These are phyloP conservation scores for Typhlichthys eigenmanni DNA, from an alignment of 2,797 vertebrate genomes.

Conservation along the genomic window DNA sequence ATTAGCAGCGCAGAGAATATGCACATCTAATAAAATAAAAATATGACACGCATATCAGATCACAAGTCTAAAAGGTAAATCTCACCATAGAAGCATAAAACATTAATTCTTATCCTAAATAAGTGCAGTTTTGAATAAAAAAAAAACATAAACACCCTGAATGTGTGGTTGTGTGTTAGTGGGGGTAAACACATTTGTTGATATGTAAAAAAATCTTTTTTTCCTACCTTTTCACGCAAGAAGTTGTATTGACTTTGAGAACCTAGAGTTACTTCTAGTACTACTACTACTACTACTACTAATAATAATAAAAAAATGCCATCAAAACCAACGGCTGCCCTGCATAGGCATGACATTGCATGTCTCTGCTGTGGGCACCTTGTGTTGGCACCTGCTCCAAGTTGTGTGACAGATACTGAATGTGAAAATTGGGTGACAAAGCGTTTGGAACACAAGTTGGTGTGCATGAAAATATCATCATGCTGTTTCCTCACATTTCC, in stretches of 20 bases:
- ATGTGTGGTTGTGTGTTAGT: too few relatives aligned
- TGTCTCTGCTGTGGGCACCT: conserved; percentile 4
- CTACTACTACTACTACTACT: too few relatives aligned
- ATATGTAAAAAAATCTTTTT: too few relatives aligned
- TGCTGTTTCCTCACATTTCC: conserved; percentile 26
- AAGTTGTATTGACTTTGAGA: too few relatives aligned
- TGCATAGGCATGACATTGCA: too few relatives aligned
- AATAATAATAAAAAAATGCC: too few relatives aligned
- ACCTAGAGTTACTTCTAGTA: too few relatives aligned
- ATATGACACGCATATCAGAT: conserved; percentile 9
- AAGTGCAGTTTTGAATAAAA: too few relatives aligned
- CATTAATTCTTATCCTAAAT: conserved; percentile 3
- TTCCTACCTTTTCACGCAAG: too few relatives aligned
- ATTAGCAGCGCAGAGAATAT: conserved; percentile 35
- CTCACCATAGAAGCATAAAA: conserved; percentile 5
- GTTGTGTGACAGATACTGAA: conserved; percentile 36
- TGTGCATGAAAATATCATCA: conserved; percentile 43
- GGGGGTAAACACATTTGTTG: too few relatives aligned
- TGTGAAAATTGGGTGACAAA: conserved; percentile 41
- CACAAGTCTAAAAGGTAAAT: conserved; percentile 1
- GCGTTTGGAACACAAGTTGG: conserved; percentile 13
- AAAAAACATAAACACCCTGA: too few relatives aligned
- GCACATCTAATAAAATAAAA: conserved; percentile 18
- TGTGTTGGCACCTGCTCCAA: conserved; percentile 44
- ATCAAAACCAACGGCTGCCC: too few relatives aligned